A percentile compares a stretch with the other conserved stretches of the same genome.
Conservation (phyloP, 2,888 invertebrate genomes). For the Melolontha melolontha region DNA sequence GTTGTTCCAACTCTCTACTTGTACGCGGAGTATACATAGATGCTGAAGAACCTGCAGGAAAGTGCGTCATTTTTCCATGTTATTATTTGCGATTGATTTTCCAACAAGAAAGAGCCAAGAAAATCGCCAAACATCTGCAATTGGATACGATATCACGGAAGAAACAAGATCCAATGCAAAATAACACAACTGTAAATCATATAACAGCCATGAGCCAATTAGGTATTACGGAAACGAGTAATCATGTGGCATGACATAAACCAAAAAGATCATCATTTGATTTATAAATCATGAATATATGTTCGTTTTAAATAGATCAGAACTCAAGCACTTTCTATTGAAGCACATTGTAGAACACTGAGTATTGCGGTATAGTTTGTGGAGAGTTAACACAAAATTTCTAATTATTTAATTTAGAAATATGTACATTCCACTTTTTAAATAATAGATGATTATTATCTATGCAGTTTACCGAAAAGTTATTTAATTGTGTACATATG, state of each 20-base stretch:
- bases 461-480: no score
- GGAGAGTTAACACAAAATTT: no score
- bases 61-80: conserved; percentile 87
- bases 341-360: no score
- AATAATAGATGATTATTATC: no score
- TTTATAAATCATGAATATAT: conserved; percentile 18
- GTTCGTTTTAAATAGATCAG: conserved; percentile 14
- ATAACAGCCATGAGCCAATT: conserved; percentile 41
- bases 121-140: conserved; percentile 57
- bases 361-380: no score
- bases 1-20: conserved; percentile 88
- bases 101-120: conserved; percentile 75
- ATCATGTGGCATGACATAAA: conserved; percentile 51
- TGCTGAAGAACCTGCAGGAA: conserved; percentile 84
- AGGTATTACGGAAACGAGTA: conserved; percentile 49
- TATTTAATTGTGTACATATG: no score
- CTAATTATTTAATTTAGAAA: no score
- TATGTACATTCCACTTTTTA: no score
- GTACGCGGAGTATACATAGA: conserved; percentile 91
- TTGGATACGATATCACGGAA: conserved; percentile 50
- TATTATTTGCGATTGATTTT: conserved; percentile 85
- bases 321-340: neutral
- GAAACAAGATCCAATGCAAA: conserved; percentile 49
- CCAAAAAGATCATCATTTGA: conserved; percentile 27
- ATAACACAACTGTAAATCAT: conserved; percentile 40